These are phyloP conservation scores for Leuciscus waleckii DNA, from an alignment of 2,797 vertebrate genomes.

Conservation along the genomic window DNA sequence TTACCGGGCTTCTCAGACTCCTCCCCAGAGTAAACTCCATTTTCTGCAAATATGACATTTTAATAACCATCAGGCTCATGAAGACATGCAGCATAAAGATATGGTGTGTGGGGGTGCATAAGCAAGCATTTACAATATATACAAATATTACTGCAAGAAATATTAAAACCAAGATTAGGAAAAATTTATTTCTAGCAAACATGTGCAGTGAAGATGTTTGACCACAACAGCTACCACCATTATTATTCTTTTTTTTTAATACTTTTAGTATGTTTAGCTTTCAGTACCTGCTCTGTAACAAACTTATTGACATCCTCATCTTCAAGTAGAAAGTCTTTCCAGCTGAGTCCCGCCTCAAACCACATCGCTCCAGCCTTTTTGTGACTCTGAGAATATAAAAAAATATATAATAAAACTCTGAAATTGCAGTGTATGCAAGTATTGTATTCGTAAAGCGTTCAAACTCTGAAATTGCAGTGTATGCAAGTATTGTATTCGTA, in stretches of 20 bases:
- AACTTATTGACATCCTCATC: constrained; percentile 92
- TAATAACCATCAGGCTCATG: background rate
- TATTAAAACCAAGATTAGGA: background rate
- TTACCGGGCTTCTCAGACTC: constrained; percentile 75
- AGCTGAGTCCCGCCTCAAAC: constrained; percentile 89
- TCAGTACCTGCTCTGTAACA: constrained; percentile 88
- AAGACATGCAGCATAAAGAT: background rate
- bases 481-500: background rate
- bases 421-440: background rate
- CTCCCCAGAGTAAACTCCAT: constrained; percentile 92
- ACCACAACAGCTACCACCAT: background rate
- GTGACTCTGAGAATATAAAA: constrained; percentile 79
- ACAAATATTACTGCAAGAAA: background rate
- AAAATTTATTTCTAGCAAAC: background rate
- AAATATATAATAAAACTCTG: too few relatives aligned
- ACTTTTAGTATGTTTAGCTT: background rate
- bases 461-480: background rate
- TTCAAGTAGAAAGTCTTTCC: constrained; percentile 92
- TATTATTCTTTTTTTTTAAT: background rate
- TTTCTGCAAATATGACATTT: constrained; percentile 76
- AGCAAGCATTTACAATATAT: background rate
- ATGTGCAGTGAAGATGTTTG: background rate
- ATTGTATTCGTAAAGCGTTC: background rate
- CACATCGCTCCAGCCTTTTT: constrained; percentile 91
- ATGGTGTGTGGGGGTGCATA: background rate